Base-by-base conservation (phyloP, 1,140 invertebrate genomes). In the Hermetia illucens region DNA sequence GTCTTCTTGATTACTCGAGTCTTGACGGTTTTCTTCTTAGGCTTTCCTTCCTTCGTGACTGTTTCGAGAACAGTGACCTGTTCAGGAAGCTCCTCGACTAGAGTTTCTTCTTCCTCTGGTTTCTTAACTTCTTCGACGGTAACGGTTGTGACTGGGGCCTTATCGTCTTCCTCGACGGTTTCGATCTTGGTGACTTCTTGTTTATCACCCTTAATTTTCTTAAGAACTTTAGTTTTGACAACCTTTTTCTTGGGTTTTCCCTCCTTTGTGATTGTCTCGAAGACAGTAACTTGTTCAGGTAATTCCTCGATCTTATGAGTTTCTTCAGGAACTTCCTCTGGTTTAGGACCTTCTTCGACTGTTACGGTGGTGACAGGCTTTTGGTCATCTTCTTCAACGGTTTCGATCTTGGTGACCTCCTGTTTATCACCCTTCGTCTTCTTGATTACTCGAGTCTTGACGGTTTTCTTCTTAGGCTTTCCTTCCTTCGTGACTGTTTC, bases 381-480 rank as follows among this genome's bases (percentile, higher is more conserved):
- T 49, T 60, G 45, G 38, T 55, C 52, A 42, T 65, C 58, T 48
- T 64, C 59, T 42, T 65, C 62, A 16, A 64, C 39, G 13, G 61
- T 61, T 42, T 51, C 45, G 38, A 65, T 56, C 51, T 63, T 57
- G 36, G 55, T 59, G 34, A 50, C 52, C 49, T 63, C 49, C 35
- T 32, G 16, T 21, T 43, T 44, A 33, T 37, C 10, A 13, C 42
- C 31, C 6, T 32, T 4, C 10, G 37, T 44, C 34, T 55, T 66
- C 39, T 58, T 61, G 18, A 54, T 56, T 37, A 51, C 52, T 30
- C 52, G 34, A 3, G 51, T 61, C 49, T 60, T 58, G 1, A 57
- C 53, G 10, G 46, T 51, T 49, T 58, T 61, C 20, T 57, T 57
- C 40, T 41, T 50, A 3, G 57, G 53, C 37, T 53, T 61, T 21